phyloP scores from a whole-genome alignment of 2,797 vertebrate genomes.

The Lagothrix lagotricha region DNA sequence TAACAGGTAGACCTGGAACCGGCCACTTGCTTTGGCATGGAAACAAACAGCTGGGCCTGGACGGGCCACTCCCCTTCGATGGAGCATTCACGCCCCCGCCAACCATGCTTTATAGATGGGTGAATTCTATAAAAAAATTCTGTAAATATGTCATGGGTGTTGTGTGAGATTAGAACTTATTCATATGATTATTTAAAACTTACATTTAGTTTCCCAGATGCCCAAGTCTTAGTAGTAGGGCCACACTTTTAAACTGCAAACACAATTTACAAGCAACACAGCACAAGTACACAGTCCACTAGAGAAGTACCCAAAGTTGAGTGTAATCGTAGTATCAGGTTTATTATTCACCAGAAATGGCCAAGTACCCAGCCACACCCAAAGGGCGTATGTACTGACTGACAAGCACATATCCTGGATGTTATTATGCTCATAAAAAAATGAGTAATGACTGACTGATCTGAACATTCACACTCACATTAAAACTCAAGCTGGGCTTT shows the following conservation, averaged over 20 bases:
- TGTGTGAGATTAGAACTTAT: background rate
- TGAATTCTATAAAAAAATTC: background rate
- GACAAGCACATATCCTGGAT: constrained; percentile 35
- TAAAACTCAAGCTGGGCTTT: constrained; percentile 37
- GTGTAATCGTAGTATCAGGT: background rate
- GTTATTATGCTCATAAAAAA: constrained; percentile 49
- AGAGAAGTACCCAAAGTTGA: background rate
- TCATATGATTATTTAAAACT: background rate
- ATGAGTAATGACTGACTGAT: constrained; percentile 21
- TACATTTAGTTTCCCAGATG: background rate
- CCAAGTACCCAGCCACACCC: background rate
- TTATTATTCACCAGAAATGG: background rate
- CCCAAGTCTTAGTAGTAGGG: background rate
- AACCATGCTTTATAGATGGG: background rate
- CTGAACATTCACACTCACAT: background rate
- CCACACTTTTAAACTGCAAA: background rate
- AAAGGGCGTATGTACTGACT: background rate
- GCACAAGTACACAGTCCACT: background rate
- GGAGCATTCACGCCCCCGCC: background rate
- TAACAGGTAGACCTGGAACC: background rate
- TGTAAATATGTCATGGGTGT: background rate
- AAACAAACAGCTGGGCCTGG: background rate
- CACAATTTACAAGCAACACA: background rate
- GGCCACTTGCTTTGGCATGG: too few species aligned
- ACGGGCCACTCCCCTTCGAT: fast-evolving